Evolutionary conservation across 2,888 invertebrate genomes (phyloP).

Genomic region (Spisula subtruncata): DNA sequence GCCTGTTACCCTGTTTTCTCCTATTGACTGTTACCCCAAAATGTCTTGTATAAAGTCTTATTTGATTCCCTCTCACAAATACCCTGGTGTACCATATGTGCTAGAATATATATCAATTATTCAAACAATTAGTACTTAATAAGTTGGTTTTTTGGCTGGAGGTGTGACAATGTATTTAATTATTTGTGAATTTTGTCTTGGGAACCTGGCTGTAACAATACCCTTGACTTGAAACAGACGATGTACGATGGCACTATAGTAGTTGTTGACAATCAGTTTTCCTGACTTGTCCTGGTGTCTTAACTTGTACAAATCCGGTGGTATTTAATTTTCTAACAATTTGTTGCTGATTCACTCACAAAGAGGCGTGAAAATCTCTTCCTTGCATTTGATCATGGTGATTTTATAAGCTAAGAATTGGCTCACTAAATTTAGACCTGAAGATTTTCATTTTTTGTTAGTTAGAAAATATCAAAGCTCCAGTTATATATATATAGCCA

Average conservation of each 20-base stretch:
- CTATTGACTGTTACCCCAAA: neutral
- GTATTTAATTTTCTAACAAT: neutral
- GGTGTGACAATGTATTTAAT: slow-evolving; percentile 28
- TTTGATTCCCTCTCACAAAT: neutral
- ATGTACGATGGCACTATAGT: neutral
- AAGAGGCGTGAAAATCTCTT: too few relatives aligned
- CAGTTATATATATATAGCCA: too few relatives aligned
- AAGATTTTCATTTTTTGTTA: too few relatives aligned
- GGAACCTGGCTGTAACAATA: neutral
- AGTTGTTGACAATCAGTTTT: neutral
- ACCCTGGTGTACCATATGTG: slow-evolving; percentile 4
- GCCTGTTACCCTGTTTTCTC: too few relatives aligned
- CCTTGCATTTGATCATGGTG: too few relatives aligned
- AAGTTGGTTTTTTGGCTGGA: slow-evolving; percentile 18
- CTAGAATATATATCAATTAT: slow-evolving; percentile 29
- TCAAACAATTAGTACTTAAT: slow-evolving; percentile 38
- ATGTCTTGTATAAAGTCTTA: neutral
- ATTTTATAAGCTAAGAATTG: too few relatives aligned
- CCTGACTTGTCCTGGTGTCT: neutral
- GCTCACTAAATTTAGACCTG: too few relatives aligned
- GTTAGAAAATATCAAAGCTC: too few relatives aligned
- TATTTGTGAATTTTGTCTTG: slow-evolving; percentile 29
- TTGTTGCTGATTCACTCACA: neutral
- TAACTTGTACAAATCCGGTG: neutral
- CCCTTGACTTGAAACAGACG: neutral